These are phyloP conservation scores for Trachemys scripta DNA, from an alignment of 2,113 vertebrate species.

Conservation along the genomic window DNA sequence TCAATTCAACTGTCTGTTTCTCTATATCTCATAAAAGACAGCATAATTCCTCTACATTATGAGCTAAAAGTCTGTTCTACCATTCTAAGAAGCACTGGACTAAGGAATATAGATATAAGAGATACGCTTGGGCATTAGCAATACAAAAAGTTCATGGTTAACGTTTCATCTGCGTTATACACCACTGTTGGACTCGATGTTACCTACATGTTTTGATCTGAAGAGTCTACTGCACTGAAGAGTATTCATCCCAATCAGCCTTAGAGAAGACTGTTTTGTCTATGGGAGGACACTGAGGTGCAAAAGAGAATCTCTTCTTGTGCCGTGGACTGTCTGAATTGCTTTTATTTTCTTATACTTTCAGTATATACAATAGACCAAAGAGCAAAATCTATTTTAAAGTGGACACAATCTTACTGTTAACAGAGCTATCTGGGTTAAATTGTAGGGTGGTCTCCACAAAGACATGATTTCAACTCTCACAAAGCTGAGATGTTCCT, in stretches of 20 bases:
- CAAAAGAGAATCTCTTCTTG: constrained; percentile 79
- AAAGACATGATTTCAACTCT: constrained; percentile 72
- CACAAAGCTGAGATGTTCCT: constrained; percentile 51
- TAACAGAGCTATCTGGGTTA: constrained; percentile 70
- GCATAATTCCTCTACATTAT: constrained; percentile 75
- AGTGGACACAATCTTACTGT: constrained; percentile 79
- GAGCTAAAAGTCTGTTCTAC: constrained; percentile 74
- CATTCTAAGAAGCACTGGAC: constrained; percentile 70
- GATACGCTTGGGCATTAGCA: constrained; percentile 77
- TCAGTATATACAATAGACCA: constrained; percentile 96
- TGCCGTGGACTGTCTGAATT: constrained; percentile 90
- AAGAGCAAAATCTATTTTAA: constrained; percentile 91
- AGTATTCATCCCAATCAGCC: constrained; percentile 75
- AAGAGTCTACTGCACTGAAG: constrained; percentile 71
- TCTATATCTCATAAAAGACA: constrained; percentile 84
- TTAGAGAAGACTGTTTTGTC: constrained; percentile 77
- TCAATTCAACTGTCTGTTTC: constrained; percentile 81
- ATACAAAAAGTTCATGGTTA: constrained; percentile 76
- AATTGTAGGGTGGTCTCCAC: constrained; percentile 70
- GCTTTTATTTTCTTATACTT: constrained; percentile 91
- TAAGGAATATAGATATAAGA: constrained; percentile 65
- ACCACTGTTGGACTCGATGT: constrained; percentile 68
- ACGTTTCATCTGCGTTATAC: constrained; percentile 68
- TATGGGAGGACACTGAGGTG: constrained; percentile 76
- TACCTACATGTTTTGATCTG: constrained; percentile 58